phyloP scores from a whole-genome alignment of 2,888 invertebrate species.

The Chrysomela aeneicollis region DNA sequence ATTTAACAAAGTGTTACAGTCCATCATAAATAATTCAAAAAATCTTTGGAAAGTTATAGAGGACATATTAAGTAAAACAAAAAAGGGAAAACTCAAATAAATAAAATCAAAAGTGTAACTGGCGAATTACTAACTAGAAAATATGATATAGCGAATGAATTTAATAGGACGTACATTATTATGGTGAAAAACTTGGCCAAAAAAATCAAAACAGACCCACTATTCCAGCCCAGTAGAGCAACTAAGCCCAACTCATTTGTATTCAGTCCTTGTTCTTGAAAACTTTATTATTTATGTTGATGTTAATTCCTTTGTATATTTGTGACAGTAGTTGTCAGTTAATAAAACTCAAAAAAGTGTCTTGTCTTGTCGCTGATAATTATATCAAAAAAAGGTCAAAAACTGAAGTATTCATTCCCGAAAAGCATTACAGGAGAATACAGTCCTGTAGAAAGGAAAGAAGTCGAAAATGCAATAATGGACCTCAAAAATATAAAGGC shows the following conservation, averaged over 20 bases:
- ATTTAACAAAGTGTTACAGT: too few relatives aligned
- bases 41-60: neutral
- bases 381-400: too few relatives aligned
- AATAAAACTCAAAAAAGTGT: too few relatives aligned
- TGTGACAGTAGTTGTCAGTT: too few relatives aligned
- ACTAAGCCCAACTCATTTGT: neutral
- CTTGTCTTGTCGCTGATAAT: too few relatives aligned
- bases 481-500: constrained; percentile 16
- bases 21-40: constrained; percentile 3
- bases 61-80: neutral
- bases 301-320: too few relatives aligned
- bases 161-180: neutral
- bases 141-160: constrained; percentile 5
- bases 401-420: too few relatives aligned
- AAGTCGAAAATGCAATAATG: constrained; percentile 13
- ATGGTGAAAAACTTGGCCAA: neutral
- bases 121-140: constrained; percentile 4
- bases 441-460: neutral
- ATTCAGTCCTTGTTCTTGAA: too few relatives aligned
- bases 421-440: too few relatives aligned
- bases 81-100: neutral
- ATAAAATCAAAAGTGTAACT: constrained; percentile 8
- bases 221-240: neutral
- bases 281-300: too few relatives aligned
- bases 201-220: constrained; percentile 4